phyloP scores from a whole-genome alignment of 2,113 vertebrate species.

The Thalassarche chlororhynchos region DNA sequence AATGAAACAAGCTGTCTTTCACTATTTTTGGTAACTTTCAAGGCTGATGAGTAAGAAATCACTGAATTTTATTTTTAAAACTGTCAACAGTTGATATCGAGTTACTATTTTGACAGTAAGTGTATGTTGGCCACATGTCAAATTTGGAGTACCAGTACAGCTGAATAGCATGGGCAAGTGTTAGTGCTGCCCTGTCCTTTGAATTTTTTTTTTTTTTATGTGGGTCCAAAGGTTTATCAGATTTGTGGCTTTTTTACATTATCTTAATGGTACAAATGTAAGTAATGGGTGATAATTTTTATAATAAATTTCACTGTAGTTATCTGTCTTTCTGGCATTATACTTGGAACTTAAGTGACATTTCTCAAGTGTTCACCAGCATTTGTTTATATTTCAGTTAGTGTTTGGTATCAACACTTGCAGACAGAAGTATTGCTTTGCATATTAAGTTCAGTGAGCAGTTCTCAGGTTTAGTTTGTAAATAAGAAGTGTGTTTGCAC shows the following conservation, averaged over 20 bases:
- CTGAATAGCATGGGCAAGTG: not conserved
- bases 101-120: not conserved
- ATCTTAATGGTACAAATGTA: not conserved
- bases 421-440: not conserved
- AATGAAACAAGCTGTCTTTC: not conserved
- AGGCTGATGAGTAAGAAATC: not conserved
- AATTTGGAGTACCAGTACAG: not conserved
- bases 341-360: not conserved
- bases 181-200: not conserved
- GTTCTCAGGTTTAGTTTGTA: not conserved
- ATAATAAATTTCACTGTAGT: not conserved
- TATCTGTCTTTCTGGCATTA: not conserved
- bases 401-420: not conserved
- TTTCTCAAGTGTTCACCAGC: not conserved
- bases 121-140: not conserved
- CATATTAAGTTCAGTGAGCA: not conserved
- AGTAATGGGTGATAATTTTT: not conserved
- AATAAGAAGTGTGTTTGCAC: not conserved
- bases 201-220: not conserved
- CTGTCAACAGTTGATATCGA: not conserved
- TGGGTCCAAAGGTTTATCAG: not conserved
- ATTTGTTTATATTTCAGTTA: not conserved
- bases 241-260: not conserved
- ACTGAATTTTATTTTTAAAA: not conserved
- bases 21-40: not conserved